Base-by-base conservation (phyloP, 2,113 vertebrate species). In the Menura novaehollandiae region DNA sequence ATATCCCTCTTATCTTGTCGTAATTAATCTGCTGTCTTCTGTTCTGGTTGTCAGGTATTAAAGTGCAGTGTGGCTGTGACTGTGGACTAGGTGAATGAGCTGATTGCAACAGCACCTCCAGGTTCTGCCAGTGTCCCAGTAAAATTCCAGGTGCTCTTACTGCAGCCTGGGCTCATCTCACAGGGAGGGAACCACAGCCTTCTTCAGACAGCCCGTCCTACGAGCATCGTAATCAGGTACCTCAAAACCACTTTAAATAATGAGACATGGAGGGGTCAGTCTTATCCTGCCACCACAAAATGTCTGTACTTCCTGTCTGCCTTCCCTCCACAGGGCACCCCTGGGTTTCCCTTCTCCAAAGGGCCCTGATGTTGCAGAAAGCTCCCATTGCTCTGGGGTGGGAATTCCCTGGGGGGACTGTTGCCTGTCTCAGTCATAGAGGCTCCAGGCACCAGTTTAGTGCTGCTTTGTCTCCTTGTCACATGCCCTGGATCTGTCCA, bases 231-330 rank as follows among this genome's bases (percentile, higher is more conserved):
- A 7, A 41, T n/a, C 26, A 26, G 41, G 47, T 43, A 79, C n/a
- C 55, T 21, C 3, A 2, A 66, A 88, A 22, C 9, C 14, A 8
- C 55, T 66, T 8, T 3, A 24, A 56, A 41, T 10, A 85, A 5
- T 11, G 62, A 62, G 30, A 39, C 8, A 23, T 0, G 0, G n/a
- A 52, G 27, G 28, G 26, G 9, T 37, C 3, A 56, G 5, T 10
- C 5, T 37, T 35, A 37, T 5, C 41, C 83, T 63, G 66, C 19
- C 43, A n/a, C 19, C 53, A 33, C 1, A 14, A 47, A 53, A 47
- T 2, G 2, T 19, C 20, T 35, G 33, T 5, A 1, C 53, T 52
- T 47, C 56, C 41, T 3, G 0, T 43, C 23, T 85, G 44, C 37
- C 37, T 46, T 7, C 37, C 21, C 46, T 81, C 30, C 23, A 6